Percentiles rank a stretch among this genome's conserved stretches.
phyloP scores from a whole-genome alignment of 2,888 invertebrate species.

The Habroteleia sp. region DNA sequence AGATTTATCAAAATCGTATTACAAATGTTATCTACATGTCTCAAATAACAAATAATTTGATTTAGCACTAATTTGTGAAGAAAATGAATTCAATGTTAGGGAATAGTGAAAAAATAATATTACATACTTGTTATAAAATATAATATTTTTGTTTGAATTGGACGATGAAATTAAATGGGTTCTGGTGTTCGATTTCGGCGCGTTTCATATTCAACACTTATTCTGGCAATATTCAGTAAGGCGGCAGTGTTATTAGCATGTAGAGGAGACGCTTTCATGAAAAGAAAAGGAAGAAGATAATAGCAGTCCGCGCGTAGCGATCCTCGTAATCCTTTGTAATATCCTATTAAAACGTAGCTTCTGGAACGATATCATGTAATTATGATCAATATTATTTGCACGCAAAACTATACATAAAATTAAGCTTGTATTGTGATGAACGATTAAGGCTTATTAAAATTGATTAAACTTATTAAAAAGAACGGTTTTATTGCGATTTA shows the following conservation, averaged over 20 bases:
- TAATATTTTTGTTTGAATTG: slow-evolving; percentile 20
- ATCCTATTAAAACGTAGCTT: slow-evolving; percentile 49
- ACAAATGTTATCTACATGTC: no score
- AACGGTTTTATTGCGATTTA: slow-evolving; percentile 14
- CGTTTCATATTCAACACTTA: slow-evolving; percentile 47
- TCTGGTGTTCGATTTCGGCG: slow-evolving; percentile 34
- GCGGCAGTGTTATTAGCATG: slow-evolving; percentile 45
- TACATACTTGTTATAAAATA: no score
- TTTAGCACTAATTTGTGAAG: no score
- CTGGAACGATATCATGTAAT: slow-evolving; percentile 41
- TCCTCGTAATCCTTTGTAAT: slow-evolving; percentile 49
- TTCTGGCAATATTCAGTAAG: slow-evolving; percentile 41
- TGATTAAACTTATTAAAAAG: slow-evolving; percentile 39
- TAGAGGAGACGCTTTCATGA: slow-evolving; percentile 25
- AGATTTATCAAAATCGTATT: no score
- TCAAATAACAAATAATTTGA: no score
- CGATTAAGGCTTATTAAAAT: slow-evolving; percentile 37
- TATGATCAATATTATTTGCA: slow-evolving; percentile 51
- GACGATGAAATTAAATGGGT: slow-evolving; percentile 35
- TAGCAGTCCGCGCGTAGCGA: slow-evolving; percentile 27
- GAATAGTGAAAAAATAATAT: no score
- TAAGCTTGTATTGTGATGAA: slow-evolving; percentile 34
- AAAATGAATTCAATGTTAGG: no score
- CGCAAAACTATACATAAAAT: slow-evolving; percentile 32
- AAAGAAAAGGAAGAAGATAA: slow-evolving; percentile 46